Evolutionary conservation across 2,113 vertebrate species (phyloP).

Genomic region (Melanerpes formicivorus): DNA sequence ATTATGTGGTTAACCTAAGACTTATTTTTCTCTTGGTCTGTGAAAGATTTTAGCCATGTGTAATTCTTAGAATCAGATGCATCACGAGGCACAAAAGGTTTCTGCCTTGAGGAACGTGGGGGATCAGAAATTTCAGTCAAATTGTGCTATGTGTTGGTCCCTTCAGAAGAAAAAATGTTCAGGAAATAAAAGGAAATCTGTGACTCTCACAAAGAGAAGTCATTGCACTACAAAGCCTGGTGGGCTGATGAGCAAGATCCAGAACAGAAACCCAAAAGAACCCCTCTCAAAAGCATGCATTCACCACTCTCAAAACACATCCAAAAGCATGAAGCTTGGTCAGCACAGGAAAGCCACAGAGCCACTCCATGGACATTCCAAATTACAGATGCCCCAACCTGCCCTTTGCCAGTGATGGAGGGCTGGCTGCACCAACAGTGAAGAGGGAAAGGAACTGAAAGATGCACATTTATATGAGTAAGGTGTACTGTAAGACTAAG

Average conservation of each 20-base stretch:
- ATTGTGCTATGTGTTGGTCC: constrained; percentile 41
- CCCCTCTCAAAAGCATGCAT: neutral
- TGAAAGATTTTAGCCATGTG: neutral
- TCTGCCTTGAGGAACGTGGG: constrained; percentile 2
- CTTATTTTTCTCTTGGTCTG: neutral
- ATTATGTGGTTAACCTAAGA: neutral
- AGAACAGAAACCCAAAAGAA: neutral
- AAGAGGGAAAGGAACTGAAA: neutral
- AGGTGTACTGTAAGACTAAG: neutral
- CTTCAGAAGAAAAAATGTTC: constrained; percentile 30
- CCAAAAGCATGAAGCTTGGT: neutral
- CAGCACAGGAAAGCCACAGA: neutral
- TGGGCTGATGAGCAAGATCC: neutral
- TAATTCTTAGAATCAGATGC: constrained; percentile 1
- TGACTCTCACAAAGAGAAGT: neutral
- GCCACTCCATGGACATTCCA: neutral
- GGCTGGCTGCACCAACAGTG: neutral
- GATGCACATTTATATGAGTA: neutral
- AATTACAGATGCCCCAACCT: neutral
- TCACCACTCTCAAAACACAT: neutral
- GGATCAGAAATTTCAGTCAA: constrained; percentile 21
- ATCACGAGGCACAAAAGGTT: constrained; percentile 46
- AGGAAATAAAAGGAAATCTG: neutral
- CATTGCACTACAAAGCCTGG: neutral
- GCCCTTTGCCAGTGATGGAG: neutral